Percentiles rank a stretch among this genome's conserved stretches.
These are phyloP conservation scores for Phragmatobia fuliginosa DNA, from an alignment of 2,888 invertebrate species.

Conservation along the genomic window DNA sequence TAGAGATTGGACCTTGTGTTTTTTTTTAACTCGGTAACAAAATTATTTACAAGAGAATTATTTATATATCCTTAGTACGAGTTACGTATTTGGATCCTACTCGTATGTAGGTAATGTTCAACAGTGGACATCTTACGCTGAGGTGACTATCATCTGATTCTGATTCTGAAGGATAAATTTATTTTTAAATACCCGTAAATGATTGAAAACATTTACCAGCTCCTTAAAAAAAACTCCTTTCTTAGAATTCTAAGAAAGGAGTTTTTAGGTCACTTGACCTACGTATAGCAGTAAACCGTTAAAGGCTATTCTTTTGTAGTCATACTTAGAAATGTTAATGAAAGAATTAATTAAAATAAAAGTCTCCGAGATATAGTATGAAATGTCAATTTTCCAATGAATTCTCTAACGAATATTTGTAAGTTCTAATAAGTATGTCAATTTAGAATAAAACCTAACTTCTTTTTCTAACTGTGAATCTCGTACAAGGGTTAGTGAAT, in stretches of 20 bases:
- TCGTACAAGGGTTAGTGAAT: conserved; percentile 3
- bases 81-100: not conserved
- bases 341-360: not conserved
- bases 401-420: not conserved
- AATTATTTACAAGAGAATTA: conserved; percentile 45
- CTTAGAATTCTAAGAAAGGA: too few relatives aligned
- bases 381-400: too few relatives aligned
- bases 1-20: conserved; percentile 67
- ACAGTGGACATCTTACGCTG: not conserved
- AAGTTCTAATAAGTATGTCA: not conserved
- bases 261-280: too few relatives aligned
- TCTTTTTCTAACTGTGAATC: not conserved
- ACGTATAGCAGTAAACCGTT: too few relatives aligned
- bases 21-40: conserved; percentile 44
- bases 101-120: not conserved
- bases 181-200: not conserved
- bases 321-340: not conserved
- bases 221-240: too few relatives aligned
- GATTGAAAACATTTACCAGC: not conserved
- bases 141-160: not conserved
- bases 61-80: conserved; percentile 8
- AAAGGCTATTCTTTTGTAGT: too few relatives aligned
- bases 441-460: not conserved
- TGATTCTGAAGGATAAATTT: too few relatives aligned
- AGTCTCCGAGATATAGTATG: too few relatives aligned